Percentiles rank a stretch among this genome's conserved stretches.
Conservation (phyloP, 2,797 vertebrate genomes). For the Tragopan temminckii region DNA sequence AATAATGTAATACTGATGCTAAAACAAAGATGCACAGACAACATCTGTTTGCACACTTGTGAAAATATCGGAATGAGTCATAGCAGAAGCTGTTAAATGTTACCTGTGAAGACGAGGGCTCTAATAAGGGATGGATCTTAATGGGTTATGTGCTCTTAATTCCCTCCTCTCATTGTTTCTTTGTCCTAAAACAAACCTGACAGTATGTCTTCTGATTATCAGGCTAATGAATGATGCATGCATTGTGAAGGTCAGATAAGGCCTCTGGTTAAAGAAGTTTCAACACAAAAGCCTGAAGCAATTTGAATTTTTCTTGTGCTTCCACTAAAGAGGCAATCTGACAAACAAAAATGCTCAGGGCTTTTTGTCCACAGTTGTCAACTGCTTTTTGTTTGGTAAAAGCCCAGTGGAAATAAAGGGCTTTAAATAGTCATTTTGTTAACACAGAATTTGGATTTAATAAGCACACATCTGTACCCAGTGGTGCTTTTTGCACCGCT, state of each 20-base stretch:
- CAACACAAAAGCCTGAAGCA: slow-evolving; percentile 39
- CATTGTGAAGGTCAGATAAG: slow-evolving; percentile 32
- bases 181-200: slow-evolving; percentile 20
- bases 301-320: slow-evolving; percentile 40
- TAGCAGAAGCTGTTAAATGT: slow-evolving; percentile 9
- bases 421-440: slow-evolving; percentile 59
- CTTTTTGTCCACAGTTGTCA: slow-evolving; percentile 59
- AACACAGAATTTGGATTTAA: slow-evolving; percentile 44
- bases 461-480: background rate
- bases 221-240: background rate
- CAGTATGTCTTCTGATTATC: background rate
- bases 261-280: slow-evolving; percentile 22
- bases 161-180: background rate
- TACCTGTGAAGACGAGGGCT: background rate
- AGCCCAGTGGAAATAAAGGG: slow-evolving; percentile 37
- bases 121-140: background rate
- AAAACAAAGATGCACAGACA: background rate
- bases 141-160: background rate
- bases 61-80: background rate
- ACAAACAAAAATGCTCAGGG: background rate
- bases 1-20: background rate
- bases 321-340: slow-evolving; percentile 50
- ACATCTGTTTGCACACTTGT: background rate
- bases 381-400: slow-evolving; percentile 10
- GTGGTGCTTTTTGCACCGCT: slow-evolving; percentile 19